A percentile compares a stretch with the other conserved stretches of the same genome.
Evolutionary conservation across 2,797 vertebrate species (phyloP).

Genomic region (Fistularia commersonii): DNA sequence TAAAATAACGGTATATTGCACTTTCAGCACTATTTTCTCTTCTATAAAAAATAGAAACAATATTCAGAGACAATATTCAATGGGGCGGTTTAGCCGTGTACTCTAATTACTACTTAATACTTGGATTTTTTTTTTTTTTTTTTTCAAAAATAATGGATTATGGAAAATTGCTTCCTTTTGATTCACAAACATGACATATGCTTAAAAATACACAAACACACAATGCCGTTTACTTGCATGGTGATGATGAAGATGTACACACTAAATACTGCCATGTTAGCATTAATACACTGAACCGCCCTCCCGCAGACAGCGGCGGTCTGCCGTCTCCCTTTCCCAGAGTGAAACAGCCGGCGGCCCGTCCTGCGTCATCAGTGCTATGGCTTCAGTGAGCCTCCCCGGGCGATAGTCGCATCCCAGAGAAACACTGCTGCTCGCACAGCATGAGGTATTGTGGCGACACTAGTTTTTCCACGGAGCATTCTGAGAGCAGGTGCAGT

Average conservation of each 20-base stretch:
- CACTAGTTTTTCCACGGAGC: too few species aligned
- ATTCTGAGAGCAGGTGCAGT: too few species aligned
- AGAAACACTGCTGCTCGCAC: conserved; percentile 51
- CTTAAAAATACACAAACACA: conserved; percentile 31
- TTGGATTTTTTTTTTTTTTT: conserved; percentile 32
- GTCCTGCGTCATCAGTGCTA: conserved; percentile 74
- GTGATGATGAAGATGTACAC: conserved; percentile 43
- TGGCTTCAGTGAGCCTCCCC: conserved; percentile 51
- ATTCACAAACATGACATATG: conserved; percentile 38
- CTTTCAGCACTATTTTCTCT: conserved; percentile 41
- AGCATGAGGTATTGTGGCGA: conserved; percentile 67
- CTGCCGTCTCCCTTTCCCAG: too few species aligned
- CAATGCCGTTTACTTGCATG: conserved; percentile 27
- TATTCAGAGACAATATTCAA: conserved; percentile 27
- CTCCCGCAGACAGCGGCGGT: too few species aligned
- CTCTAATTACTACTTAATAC: conserved; percentile 60
- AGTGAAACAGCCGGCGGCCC: too few species aligned
- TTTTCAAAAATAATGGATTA: too few species aligned
- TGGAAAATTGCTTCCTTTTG: conserved; percentile 16
- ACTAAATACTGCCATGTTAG: conserved; percentile 78
- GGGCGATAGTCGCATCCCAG: conserved; percentile 15
- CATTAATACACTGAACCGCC: conserved; percentile 70
- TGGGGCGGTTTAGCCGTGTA: conserved; percentile 10
- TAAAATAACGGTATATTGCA: conserved; percentile 67
- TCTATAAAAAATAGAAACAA: too few species aligned